phyloP scores from a whole-genome alignment of 2,797 vertebrate species.

The Epinephelus awoara region DNA sequence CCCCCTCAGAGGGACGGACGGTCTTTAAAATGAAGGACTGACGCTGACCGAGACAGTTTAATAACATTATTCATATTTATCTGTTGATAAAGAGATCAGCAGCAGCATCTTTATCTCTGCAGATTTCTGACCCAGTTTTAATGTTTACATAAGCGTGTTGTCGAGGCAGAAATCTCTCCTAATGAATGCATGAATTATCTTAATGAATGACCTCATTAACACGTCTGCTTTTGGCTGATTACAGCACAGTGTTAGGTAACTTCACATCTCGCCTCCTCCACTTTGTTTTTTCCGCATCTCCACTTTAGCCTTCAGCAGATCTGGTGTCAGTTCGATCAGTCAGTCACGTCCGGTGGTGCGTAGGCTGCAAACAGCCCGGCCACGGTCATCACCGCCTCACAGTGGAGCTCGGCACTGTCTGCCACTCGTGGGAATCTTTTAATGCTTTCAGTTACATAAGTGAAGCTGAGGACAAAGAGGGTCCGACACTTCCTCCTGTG shows the following conservation, averaged over 20 bases:
- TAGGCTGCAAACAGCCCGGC: constrained; percentile 26
- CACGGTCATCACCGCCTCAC: constrained; percentile 16
- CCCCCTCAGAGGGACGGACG: no score
- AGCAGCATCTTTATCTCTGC: background rate
- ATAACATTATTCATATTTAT: no score
- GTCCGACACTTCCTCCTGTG: background rate
- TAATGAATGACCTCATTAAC: constrained; percentile 29
- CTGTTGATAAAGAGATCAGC: no score
- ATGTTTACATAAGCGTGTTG: background rate
- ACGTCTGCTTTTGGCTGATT: constrained; percentile 25
- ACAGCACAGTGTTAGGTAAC: background rate
- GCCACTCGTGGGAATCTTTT: background rate
- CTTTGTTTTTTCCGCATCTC: background rate
- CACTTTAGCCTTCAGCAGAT: background rate
- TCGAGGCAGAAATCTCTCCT: constrained; percentile 16
- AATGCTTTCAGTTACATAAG: constrained; percentile 6
- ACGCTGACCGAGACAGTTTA: no score
- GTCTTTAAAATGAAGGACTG: no score
- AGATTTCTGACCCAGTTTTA: background rate
- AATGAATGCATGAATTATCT: constrained; percentile 18
- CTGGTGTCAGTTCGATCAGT: background rate
- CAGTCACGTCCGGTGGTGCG: constrained; percentile 2
- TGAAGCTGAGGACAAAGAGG: background rate
- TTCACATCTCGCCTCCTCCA: background rate
- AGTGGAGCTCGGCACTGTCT: constrained; percentile 19